Conservation (phyloP, 1,140 invertebrate species). For the Campoletis sonorensis region DNA sequence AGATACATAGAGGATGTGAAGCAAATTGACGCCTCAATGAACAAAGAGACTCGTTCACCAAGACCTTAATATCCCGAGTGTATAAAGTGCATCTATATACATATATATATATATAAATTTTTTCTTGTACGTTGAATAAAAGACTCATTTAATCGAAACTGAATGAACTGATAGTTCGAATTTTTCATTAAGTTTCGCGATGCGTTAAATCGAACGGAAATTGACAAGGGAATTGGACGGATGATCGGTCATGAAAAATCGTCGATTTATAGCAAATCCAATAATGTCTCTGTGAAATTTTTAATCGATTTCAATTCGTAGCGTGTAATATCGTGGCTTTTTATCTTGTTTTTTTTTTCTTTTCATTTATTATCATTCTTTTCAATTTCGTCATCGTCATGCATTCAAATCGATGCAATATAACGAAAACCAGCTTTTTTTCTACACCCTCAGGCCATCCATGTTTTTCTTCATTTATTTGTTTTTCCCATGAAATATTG, state of each 20-base stretch:
- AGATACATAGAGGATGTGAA: background rate
- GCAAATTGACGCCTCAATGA: background rate
- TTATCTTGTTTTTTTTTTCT: background rate
- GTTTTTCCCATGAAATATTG: background rate
- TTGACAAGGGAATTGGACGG: background rate
- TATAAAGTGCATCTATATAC: background rate
- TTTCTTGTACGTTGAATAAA: too few relatives aligned
- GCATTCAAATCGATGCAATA: too few relatives aligned
- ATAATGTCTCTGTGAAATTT: too few relatives aligned
- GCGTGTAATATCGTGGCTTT: background rate
- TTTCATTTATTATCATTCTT: background rate
- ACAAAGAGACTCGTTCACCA: conserved; percentile 15
- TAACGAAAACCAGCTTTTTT: too few relatives aligned
- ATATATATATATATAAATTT: too few relatives aligned
- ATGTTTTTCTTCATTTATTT: background rate
- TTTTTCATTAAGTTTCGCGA: background rate
- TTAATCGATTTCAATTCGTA: conserved; percentile 4
- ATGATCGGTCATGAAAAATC: background rate
- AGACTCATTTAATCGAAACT: background rate
- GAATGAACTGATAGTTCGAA: background rate
- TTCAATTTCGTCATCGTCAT: too few relatives aligned
- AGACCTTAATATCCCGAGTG: background rate
- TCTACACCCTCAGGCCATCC: background rate
- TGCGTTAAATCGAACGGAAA: background rate
- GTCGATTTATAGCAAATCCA: background rate